Base-by-base conservation (phyloP, 2,888 invertebrate genomes). In the Carcina quercana region DNA sequence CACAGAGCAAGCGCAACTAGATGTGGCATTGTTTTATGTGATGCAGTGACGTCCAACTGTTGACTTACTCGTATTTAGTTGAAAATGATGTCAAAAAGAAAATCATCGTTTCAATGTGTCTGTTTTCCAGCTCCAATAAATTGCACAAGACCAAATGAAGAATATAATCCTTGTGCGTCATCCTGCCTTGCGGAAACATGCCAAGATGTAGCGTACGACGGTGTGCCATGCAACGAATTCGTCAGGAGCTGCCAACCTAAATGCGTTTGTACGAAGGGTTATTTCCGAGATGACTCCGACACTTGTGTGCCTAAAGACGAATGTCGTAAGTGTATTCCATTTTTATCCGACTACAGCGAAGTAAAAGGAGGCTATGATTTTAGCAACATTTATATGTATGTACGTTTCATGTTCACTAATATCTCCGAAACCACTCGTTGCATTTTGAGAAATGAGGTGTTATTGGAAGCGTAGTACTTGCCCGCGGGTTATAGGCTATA, bases 221-320 rank as follows among this genome's bases (percentile, higher is more conserved):
- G 39, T 1, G 21, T 21, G 1, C 32, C 35, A 0, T 67, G 68
- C 39, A 53, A 67, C 29, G 52, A 60, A 1, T 33, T 59, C 1
- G 17, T 60, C 1, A 34, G 51, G 6, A 22, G 48, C 25, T 56
- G 54, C 28, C 35, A 40, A 12, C 62, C 66, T 3, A 42, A 46
- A 25, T 65, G 67, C 33, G 50, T 57, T 7, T 67, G 64, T 27
- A 32, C 27, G 8, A 15, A 45, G 1, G 55, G 50, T 0, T 53
- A 42, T 28, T 53, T 42, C 21, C 55, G 60, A 37, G 47, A 64
- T 33, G 26, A 37, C 2, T 33, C 32, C 12, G 55, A 44, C 2
- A n/a, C 35, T 15, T 65, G 65, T 20, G 44, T 63, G 5, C 45
- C 50, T 2, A 37, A 42, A 5, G 14, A 35, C 1, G 37, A 58